Percentiles rank a stretch among this genome's conserved stretches.
Evolutionary conservation across 1,140 invertebrate species (phyloP).

Genomic region (Anoplolepis gracilipes): DNA sequence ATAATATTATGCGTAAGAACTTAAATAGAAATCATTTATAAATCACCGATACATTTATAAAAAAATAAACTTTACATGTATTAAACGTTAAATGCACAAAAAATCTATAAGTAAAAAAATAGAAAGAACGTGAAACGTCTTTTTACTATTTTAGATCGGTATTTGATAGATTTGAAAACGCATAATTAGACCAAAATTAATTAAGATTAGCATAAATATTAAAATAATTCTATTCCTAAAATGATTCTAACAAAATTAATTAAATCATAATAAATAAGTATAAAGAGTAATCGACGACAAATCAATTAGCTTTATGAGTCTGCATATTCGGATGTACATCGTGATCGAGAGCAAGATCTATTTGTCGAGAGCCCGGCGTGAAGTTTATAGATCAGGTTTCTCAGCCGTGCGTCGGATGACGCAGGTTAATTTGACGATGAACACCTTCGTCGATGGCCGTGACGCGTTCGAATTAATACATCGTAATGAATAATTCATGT

Average conservation of each 20-base stretch:
- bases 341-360: slow-evolving; percentile 28
- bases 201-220: not conserved
- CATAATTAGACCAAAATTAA: not conserved
- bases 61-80: no score
- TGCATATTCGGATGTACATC: slow-evolving; percentile 12
- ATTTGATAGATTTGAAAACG: not conserved
- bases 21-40: no score
- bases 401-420: slow-evolving; percentile 33
- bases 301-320: slow-evolving; percentile 28
- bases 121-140: not conserved
- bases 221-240: no score
- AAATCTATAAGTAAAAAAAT: not conserved
- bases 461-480: slow-evolving; percentile 72
- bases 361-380: slow-evolving; percentile 37
- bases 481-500: slow-evolving; percentile 70
- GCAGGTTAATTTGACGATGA: slow-evolving; percentile 70
- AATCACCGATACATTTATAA: no score
- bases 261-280: not conserved
- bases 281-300: not conserved
- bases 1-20: not conserved
- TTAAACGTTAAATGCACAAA: not conserved
- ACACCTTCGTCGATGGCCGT: slow-evolving; percentile 65
- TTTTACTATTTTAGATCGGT: not conserved
- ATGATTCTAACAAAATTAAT: not conserved
- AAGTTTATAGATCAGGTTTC: slow-evolving; percentile 66